Percentiles rank a stretch among this genome's conserved stretches.
These are phyloP conservation scores for Bombus superbus DNA, from an alignment of 1,140 invertebrate species.

Conservation along the genomic window DNA sequence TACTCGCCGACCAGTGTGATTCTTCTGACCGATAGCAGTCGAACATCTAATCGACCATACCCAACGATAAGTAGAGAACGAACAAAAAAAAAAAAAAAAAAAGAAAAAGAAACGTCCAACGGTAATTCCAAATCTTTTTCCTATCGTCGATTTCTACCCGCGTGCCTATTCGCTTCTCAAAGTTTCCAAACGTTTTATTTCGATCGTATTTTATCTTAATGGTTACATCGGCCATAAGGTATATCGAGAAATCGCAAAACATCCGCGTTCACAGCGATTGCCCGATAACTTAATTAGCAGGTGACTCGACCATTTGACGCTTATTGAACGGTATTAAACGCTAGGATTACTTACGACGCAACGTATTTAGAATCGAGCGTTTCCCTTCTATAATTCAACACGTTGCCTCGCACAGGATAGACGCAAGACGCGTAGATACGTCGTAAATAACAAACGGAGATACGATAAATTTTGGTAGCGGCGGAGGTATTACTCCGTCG, in stretches of 20 bases:
- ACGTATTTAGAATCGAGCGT: neutral
- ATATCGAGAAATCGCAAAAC: neutral
- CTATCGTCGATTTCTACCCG: neutral
- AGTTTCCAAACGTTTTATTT: neutral
- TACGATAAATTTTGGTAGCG: constrained; percentile 11
- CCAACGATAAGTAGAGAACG: neutral
- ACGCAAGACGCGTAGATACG: neutral
- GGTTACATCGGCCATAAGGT: too few species aligned
- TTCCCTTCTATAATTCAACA: neutral
- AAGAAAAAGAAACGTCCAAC: neutral
- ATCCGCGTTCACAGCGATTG: neutral
- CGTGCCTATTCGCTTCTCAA: neutral
- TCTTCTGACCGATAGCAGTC: neutral
- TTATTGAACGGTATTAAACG: constrained; percentile 16
- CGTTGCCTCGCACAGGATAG: too few species aligned
- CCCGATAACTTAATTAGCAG: constrained; percentile 10
- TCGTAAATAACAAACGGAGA: neutral
- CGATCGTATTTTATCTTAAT: neutral
- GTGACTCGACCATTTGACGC: neutral
- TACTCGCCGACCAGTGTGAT: neutral
- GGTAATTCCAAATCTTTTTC: neutral
- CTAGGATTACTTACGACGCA: neutral
- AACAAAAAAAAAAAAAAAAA: neutral
- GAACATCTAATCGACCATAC: neutral
- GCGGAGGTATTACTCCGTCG: neutral